Evolutionary conservation across 2,888 invertebrate genomes (phyloP), one percentile per base, ranked within the genome.

Genomic region (Coremacera marginata): DNA sequence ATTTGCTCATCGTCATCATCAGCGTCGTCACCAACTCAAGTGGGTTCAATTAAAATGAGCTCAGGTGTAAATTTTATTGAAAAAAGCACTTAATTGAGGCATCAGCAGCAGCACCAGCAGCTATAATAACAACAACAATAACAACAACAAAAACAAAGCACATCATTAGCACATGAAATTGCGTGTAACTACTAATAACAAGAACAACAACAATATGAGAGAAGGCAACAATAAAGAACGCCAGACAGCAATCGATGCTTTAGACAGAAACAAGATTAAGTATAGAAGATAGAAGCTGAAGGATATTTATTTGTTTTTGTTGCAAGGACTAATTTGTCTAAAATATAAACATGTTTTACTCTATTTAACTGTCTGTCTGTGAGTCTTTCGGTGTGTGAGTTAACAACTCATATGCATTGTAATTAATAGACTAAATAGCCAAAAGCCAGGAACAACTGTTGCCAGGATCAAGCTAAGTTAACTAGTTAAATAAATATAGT

Each of bases 41-140:
- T 81, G 82, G 78, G 57, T 70, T 85, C 85, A 88, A 88, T 88
- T 88, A 88, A 88, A 86, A 88, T 86, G 88, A 88, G 88, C 89
- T 88, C 88, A 88, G 89, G 88, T 88, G 88, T 88, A 88, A 88
- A 88, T 88, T 84, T 87, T 84, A 88, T 85, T 87, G 88, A 88
- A 85, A 87, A 87, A 83, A 86, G 84, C 85, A 84, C 83, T 87
- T 87, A 88, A 88, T 88, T 84, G 84, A 82, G 80, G 83, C 82
- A 78, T 74, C 44, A 37, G 49, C 57, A n/a, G 16, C 70, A 70
- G 70, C 34, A 63, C 44, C 68, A 68, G 68, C 31, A 25, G 9
- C 49, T 44, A 19, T 34, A 68, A 37, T 2, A 68, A 49, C 68
- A 16, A 25, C 52, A 51, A 9, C 65, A 70, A 49, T 8, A 52